These are phyloP conservation scores for Prionace glauca DNA, from an alignment of 2,797 vertebrate genomes.

Conservation along the genomic window DNA sequence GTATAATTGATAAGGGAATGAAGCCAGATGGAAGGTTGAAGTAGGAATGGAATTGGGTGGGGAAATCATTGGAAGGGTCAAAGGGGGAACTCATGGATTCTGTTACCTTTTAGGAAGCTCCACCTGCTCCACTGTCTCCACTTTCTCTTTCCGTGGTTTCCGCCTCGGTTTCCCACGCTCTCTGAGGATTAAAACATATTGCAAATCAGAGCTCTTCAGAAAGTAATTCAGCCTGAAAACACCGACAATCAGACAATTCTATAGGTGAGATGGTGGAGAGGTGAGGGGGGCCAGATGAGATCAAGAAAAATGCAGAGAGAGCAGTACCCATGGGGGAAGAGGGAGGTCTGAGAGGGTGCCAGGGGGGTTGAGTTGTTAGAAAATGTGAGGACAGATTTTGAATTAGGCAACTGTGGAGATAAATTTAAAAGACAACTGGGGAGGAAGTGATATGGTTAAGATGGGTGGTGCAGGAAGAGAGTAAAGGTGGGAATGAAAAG, in stretches of 20 bases:
- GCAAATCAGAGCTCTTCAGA: not conserved
- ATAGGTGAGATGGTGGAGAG: no score
- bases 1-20: not conserved
- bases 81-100: not conserved
- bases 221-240: not conserved
- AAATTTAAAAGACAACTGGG: not conserved
- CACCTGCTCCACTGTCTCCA: conserved; percentile 75
- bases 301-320: no score
- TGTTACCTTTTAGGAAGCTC: conserved; percentile 90
- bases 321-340: not conserved
- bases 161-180: conserved; percentile 77
- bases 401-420: not conserved
- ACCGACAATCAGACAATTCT: not conserved
- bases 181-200: conserved; percentile 53
- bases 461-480: no score
- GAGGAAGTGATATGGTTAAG: no score
- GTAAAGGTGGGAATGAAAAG: not conserved
- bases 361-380: not conserved
- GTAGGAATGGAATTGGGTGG: not conserved
- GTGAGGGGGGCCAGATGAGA: no score
- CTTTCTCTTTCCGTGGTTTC: conserved; percentile 70
- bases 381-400: not conserved
- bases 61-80: not conserved
- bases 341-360: not conserved
- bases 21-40: not conserved